Percentiles rank a stretch among this genome's conserved stretches.
These are phyloP conservation scores for Malachius bipustulatus DNA, from an alignment of 2,888 invertebrate species.

Conservation along the genomic window DNA sequence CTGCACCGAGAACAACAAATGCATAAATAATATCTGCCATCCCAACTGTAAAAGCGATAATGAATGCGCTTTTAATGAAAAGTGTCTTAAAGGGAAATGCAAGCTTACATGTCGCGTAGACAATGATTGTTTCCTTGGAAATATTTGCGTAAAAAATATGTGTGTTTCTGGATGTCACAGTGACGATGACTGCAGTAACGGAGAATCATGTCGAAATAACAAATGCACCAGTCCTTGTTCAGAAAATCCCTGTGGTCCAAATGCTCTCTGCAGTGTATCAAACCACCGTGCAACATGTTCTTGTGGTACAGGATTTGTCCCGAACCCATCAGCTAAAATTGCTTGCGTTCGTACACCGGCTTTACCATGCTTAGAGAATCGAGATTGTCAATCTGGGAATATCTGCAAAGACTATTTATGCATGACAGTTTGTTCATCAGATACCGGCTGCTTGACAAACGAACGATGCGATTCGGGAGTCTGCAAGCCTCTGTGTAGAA, in stretches of 20 bases:
- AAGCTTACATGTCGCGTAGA: constrained; percentile 83
- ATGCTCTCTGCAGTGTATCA: constrained; percentile 66
- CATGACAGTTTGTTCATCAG: constrained; percentile 64
- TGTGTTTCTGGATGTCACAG: constrained; percentile 77
- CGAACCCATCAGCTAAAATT: constrained; percentile 78
- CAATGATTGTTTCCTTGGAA: constrained; percentile 85
- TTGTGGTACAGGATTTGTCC: constrained; percentile 66
- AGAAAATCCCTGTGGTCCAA: constrained; percentile 72
- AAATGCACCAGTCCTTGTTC: constrained; percentile 68
- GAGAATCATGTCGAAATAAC: constrained; percentile 70
- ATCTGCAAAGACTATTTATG: constrained; percentile 65
- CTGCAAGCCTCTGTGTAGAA: constrained; percentile 72
- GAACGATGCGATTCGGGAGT: constrained; percentile 70
- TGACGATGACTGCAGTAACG: constrained; percentile 78
- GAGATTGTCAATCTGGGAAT: constrained; percentile 59
- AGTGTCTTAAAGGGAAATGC: constrained; percentile 71
- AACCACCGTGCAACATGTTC: constrained; percentile 74
- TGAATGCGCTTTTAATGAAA: constrained; percentile 81
- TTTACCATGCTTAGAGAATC: constrained; percentile 60
- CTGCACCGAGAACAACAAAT: constrained; percentile 59
- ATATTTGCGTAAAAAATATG: constrained; percentile 76
- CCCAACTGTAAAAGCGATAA: constrained; percentile 64
- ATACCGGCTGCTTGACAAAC: constrained; percentile 66
- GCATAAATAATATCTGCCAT: constrained; percentile 72
- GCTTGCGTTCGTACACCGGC: constrained; percentile 77